Evolutionary conservation across 2,888 invertebrate genomes (phyloP), one percentile per base, ranked within the genome.

Genomic region (Rhingia rostrata): DNA sequence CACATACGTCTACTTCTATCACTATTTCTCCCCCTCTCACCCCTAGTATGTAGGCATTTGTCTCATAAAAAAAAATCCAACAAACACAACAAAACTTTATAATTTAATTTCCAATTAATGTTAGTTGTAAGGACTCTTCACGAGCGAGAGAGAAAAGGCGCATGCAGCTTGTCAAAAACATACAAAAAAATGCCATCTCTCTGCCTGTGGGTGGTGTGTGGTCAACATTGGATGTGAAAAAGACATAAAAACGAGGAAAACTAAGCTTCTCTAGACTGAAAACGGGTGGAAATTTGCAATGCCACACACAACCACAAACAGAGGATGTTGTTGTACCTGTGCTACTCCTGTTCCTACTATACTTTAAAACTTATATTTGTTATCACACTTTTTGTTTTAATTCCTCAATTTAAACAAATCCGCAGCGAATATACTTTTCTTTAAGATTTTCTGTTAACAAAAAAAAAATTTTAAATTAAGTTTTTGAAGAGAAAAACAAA

Each of bases 271-370:
- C 43, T 54, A 69, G 56, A 69, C 64, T 56, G 69, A 69, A 39
- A 37, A 63, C 45, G 47, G 30, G 32, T 66, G 41, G 47, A 49
- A 35, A 60, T 60, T 45, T 30, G 47, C n/a, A 41, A 58, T 56
- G 30, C 33, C 58, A 54, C 47, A 60, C 45, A 32, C 37, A 32
- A 70, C 35, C 69, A 58, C 56, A 63, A 33, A 72, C 56, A 33
- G 66, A 75, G 43, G 32, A 10, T 69, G 67, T 61, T 22, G 30
- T 67, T 69, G 60, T 54, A 41, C 45, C 60, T 64, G 64, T 47
- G 78, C 78, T 64, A 64, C 70, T 61, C 47, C 60, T 60, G 72
- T 79, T 79, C 79, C 77, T 77, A 77, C 72, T 77, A 77, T 61
- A 51, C 43, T 54, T 72, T 73, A 72, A 47, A 60, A 41, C 66